Evolutionary conservation across 2,113 vertebrate species (phyloP).

Genomic region (Pogona vitticeps): DNA sequence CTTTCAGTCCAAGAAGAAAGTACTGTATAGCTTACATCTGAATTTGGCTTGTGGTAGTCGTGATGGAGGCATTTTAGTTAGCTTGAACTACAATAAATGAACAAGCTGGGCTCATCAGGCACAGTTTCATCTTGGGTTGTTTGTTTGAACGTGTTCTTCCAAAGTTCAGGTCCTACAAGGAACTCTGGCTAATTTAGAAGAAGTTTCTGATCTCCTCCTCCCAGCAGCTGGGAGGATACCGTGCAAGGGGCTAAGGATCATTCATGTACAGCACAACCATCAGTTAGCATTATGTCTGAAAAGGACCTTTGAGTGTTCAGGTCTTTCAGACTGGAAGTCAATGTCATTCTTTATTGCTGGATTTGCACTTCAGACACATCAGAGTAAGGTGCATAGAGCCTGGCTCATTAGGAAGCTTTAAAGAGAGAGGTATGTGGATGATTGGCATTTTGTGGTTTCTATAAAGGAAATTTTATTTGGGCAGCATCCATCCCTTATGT

Average conservation of each 20-base stretch:
- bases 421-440: slow-evolving; percentile 35
- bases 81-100: neutral
- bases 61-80: neutral
- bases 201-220: neutral
- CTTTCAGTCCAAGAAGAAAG: neutral
- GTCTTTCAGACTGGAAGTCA: slow-evolving; percentile 50
- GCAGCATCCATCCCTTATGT: slow-evolving; percentile 16
- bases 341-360: slow-evolving; percentile 48
- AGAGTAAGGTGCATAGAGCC: slow-evolving; percentile 41
- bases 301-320: slow-evolving; percentile 8
- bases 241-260: neutral
- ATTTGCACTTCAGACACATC: slow-evolving; percentile 35
- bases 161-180: neutral
- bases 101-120: neutral
- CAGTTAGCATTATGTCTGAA: slow-evolving; percentile 19
- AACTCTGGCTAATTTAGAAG: neutral
- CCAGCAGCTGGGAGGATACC: neutral
- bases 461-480: slow-evolving; percentile 43
- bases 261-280: neutral
- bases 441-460: slow-evolving; percentile 47
- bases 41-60: neutral
- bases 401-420: slow-evolving; percentile 51
- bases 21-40: neutral
- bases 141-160: neutral
- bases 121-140: neutral